Evolutionary conservation across 2,888 invertebrate genomes (phyloP).

Genomic region (Microplitis manilae): DNA sequence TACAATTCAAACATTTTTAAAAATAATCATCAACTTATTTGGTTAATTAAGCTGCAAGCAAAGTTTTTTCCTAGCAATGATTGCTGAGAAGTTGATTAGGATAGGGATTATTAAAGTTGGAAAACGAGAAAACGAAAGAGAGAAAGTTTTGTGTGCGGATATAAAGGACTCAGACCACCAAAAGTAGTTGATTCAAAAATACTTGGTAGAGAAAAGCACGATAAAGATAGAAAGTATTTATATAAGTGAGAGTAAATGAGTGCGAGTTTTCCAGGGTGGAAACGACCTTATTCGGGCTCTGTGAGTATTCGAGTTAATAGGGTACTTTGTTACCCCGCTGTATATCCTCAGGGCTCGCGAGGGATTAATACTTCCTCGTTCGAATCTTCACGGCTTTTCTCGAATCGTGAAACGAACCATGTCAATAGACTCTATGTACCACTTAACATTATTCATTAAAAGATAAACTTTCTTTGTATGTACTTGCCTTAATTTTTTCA

Average conservation of each 20-base stretch:
- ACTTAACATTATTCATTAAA: slow-evolving; percentile 18
- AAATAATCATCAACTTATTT: neutral
- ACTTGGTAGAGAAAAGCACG: slow-evolving; percentile 30
- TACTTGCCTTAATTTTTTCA: slow-evolving; percentile 4
- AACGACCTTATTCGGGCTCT: slow-evolving; percentile 50
- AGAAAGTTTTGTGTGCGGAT: neutral
- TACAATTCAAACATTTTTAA: neutral
- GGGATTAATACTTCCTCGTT: slow-evolving; percentile 63
- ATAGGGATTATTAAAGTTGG: slow-evolving; percentile 51
- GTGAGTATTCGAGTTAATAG: slow-evolving; percentile 59
- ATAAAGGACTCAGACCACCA: slow-evolving; percentile 13
- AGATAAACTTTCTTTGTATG: neutral
- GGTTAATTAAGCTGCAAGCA: neutral
- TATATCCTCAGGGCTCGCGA: slow-evolving; percentile 54
- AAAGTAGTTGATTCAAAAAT: slow-evolving; percentile 37
- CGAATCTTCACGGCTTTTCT: slow-evolving; percentile 54
- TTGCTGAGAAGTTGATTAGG: slow-evolving; percentile 42
- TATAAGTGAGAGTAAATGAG: slow-evolving; percentile 22
- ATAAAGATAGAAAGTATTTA: slow-evolving; percentile 26
- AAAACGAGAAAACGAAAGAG: slow-evolving; percentile 35
- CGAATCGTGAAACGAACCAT: slow-evolving; percentile 44
- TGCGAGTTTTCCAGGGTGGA: slow-evolving; percentile 48
- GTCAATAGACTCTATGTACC: slow-evolving; percentile 23
- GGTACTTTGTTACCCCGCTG: slow-evolving; percentile 59
- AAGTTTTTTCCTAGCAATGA: neutral